phyloP scores from a whole-genome alignment of 2,797 vertebrate species.

The Gymnothorax javanicus region DNA sequence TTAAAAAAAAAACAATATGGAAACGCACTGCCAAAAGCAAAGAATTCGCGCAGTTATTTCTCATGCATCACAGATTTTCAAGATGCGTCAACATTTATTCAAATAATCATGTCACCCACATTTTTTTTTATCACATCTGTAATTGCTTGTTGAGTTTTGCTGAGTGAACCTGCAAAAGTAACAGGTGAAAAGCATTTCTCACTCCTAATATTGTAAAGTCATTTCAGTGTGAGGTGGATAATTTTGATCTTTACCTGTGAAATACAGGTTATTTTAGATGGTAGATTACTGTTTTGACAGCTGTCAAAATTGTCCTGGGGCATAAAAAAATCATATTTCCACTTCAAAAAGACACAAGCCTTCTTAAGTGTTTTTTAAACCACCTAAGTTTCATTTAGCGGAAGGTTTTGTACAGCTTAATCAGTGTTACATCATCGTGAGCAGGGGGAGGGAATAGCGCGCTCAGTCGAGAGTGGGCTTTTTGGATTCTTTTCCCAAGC shows the following conservation, averaged over 20 bases:
- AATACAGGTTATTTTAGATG: neutral
- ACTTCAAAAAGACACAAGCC: neutral
- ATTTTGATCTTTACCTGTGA: neutral
- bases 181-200: too few relatives aligned
- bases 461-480: neutral
- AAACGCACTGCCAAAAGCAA: neutral
- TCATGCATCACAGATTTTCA: neutral
- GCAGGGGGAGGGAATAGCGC: neutral
- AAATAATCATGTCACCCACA: too few relatives aligned
- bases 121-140: too few relatives aligned
- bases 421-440: neutral
- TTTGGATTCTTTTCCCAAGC: neutral
- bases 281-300: neutral
- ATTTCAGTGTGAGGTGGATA: too few relatives aligned
- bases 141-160: too few relatives aligned
- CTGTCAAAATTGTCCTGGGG: neutral
- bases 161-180: too few relatives aligned
- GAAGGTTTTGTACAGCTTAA: neutral
- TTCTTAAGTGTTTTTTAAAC: neutral
- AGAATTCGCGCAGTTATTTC: constrained; percentile 46
- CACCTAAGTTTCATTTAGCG: neutral
- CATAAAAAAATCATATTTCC: neutral
- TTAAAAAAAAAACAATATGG: neutral
- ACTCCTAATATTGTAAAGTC: too few relatives aligned
- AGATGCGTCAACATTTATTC: neutral